These are phyloP conservation scores for Syrista parreyssii DNA, from an alignment of 2,888 invertebrate species.

Conservation along the genomic window DNA sequence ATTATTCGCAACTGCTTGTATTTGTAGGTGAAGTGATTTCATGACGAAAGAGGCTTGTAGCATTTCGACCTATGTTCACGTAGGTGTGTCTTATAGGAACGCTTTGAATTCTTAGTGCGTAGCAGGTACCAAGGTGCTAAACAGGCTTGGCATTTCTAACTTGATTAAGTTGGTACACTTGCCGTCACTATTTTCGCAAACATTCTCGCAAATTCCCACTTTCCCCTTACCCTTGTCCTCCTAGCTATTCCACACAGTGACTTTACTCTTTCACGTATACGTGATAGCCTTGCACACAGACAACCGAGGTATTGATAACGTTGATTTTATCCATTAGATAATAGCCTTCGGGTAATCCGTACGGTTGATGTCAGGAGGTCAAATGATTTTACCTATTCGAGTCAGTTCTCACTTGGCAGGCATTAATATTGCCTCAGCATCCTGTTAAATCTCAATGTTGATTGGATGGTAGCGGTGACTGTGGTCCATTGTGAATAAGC, in stretches of 20 bases:
- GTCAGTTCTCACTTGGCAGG: not conserved
- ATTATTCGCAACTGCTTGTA: not conserved
- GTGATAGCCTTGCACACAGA: not conserved
- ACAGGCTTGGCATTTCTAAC: not conserved
- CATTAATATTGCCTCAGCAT: not conserved
- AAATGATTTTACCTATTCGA: slow-evolving; percentile 4
- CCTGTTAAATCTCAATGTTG: not conserved
- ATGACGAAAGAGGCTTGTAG: not conserved
- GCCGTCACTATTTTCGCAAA: not conserved
- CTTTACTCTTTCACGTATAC: not conserved
- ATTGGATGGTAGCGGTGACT: not conserved
- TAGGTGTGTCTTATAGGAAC: not conserved
- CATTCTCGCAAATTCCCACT: not conserved
- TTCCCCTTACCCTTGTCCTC: not conserved
- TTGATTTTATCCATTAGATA: slow-evolving; percentile 50
- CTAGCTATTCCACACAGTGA: not conserved
- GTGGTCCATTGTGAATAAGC: slow-evolving; percentile 7
- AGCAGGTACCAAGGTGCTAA: not conserved
- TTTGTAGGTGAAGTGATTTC: not conserved
- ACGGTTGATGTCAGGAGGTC: slow-evolving; percentile 1
- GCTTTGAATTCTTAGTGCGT: not conserved
- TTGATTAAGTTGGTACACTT: slow-evolving; percentile 3
- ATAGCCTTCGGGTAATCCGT: slow-evolving; percentile 23
- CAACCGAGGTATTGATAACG: slow-evolving; percentile 37
- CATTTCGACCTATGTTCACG: not conserved